Evolutionary conservation across 1,140 invertebrate species (phyloP).

Genomic region (Diabrotica undecimpunctata): DNA sequence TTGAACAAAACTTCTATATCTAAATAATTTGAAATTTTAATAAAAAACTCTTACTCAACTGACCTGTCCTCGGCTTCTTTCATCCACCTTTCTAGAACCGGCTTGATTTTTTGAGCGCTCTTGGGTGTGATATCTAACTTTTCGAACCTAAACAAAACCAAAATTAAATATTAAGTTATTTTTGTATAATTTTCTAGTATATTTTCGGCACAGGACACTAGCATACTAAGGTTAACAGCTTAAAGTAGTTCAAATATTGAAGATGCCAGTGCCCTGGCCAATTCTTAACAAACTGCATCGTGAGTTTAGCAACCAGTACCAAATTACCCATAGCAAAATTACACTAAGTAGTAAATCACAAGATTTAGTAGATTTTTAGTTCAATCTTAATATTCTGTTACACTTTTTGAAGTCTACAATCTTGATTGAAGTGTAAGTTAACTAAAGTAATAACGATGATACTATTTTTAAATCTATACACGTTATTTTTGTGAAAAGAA

Average conservation of each 20-base stretch:
- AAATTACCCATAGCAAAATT: background rate
- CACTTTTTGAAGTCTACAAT: no score
- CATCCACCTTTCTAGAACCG: conserved; percentile 97
- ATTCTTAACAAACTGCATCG: background rate
- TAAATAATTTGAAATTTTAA: background rate
- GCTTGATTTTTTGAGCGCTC: conserved; percentile 98
- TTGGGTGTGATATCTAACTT: conserved; percentile 99
- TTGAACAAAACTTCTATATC: background rate
- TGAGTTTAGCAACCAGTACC: background rate
- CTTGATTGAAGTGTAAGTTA: no score
- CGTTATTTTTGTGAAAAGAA: no score
- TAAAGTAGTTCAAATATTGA: background rate
- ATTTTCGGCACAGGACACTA: conserved; percentile 63
- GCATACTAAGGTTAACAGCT: conserved; percentile 51
- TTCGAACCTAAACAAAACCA: conserved; percentile 80
- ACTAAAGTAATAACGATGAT: no score
- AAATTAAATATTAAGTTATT: background rate
- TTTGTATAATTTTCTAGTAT: background rate
- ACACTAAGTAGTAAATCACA: no score
- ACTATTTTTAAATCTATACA: no score
- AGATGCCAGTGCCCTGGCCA: conserved; percentile 77
- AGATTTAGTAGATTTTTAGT: no score
- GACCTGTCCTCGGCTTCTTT: conserved; percentile 95
- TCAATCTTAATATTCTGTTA: no score
- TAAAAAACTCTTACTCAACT: conserved; percentile 39